A percentile compares a stretch with the other conserved stretches of the same genome.
phyloP scores from a whole-genome alignment of 2,888 invertebrate species.

The Diachrysia chrysitis region DNA sequence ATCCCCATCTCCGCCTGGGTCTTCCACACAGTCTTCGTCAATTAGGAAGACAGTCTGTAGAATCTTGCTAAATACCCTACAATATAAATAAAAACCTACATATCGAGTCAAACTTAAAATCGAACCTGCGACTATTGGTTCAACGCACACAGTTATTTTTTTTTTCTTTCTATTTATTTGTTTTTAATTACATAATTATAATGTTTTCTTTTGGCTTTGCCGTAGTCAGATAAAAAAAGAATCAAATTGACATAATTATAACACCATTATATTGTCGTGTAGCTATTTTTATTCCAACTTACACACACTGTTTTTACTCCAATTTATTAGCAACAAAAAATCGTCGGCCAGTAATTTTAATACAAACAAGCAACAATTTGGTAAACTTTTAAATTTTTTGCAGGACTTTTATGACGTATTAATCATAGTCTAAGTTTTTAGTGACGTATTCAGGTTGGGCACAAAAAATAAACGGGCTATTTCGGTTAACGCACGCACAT shows the following conservation, averaged over 20 bases:
- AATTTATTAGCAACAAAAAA: neutral
- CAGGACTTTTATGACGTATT: neutral
- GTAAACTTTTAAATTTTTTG: neutral
- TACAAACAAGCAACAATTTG: neutral
- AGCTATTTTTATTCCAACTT: neutral
- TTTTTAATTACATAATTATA: no score
- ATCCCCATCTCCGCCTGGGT: no score
- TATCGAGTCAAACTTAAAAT: no score
- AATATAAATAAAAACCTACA: no score
- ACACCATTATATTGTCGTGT: neutral
- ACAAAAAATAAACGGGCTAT: neutral
- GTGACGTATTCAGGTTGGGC: neutral
- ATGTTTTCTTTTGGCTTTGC: no score
- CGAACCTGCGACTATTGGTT: no score
- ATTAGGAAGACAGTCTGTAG: no score
- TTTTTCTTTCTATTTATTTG: no score
- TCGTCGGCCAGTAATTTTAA: neutral
- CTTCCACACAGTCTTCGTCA: no score
- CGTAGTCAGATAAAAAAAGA: neutral
- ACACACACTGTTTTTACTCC: neutral
- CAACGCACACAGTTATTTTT: no score
- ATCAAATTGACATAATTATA: neutral
- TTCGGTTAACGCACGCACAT: neutral
- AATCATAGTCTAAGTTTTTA: no score
- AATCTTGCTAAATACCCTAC: no score